phyloP scores from a whole-genome alignment of 2,113 vertebrate genomes.

The Nansenia antarctica region DNA sequence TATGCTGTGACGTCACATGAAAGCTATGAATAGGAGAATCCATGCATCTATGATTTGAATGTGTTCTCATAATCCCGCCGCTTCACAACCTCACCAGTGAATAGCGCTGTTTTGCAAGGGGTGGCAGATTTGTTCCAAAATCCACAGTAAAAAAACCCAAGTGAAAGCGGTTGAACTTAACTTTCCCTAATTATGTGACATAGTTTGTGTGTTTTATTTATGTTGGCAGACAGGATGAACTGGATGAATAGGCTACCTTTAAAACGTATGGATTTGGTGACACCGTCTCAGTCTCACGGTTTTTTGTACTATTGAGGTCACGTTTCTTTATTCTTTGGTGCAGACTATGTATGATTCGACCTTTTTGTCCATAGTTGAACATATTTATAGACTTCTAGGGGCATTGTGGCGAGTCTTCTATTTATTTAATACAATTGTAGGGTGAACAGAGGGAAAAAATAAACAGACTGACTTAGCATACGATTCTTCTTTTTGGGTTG shows the following conservation, averaged over 20 bases:
- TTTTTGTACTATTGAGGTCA: constrained; percentile 47
- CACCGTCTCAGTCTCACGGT: constrained; percentile 22
- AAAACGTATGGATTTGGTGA: constrained; percentile 16
- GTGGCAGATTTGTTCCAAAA: background rate
- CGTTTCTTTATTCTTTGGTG: constrained; percentile 60
- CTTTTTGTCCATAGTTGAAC: constrained; percentile 64
- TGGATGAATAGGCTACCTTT: constrained; percentile 5
- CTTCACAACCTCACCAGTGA: constrained; percentile 24
- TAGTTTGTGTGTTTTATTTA: too few species aligned
- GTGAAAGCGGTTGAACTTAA: too few species aligned
- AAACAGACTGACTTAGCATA: constrained; percentile 89
- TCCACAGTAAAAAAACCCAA: background rate
- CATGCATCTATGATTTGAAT: too few species aligned
- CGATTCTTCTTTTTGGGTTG: constrained; percentile 80
- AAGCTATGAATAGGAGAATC: too few species aligned
- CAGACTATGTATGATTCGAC: constrained; percentile 58
- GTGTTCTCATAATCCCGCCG: too few species aligned
- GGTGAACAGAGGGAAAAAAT: constrained; percentile 88
- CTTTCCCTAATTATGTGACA: too few species aligned
- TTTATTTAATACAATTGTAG: constrained; percentile 89
- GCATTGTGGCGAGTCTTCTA: constrained; percentile 69
- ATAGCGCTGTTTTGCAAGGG: constrained; percentile 27
- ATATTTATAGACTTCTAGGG: constrained; percentile 80
- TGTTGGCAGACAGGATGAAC: too few species aligned
- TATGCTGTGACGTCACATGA: too few species aligned